Evolutionary conservation across 2,888 invertebrate genomes (phyloP).

Genomic region (Ectobius pallidus): DNA sequence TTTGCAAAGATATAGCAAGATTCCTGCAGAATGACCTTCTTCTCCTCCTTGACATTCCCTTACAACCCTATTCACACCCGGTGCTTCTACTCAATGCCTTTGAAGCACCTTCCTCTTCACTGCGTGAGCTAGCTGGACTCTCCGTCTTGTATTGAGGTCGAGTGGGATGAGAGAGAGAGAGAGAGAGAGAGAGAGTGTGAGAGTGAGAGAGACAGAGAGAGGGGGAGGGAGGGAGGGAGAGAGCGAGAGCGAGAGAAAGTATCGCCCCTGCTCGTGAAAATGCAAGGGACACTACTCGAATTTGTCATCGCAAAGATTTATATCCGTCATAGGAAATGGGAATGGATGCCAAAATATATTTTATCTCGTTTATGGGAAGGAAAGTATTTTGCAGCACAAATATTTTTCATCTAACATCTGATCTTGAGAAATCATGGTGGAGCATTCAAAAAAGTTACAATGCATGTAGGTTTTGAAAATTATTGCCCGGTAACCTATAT

Average conservation of each 20-base stretch:
- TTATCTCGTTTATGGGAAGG: neutral
- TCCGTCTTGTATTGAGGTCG: neutral
- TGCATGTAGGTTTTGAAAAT: too few relatives aligned
- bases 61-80: neutral
- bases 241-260: too few relatives aligned
- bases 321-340: neutral
- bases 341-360: neutral
- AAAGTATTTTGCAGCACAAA: neutral
- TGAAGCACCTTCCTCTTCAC: neutral
- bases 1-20: too few relatives aligned
- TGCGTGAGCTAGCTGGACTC: neutral
- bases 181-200: neutral
- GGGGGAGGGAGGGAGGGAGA: too few relatives aligned
- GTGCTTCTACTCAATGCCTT: neutral
- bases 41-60: neutral
- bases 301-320: neutral
- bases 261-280: too few relatives aligned
- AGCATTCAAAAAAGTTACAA: too few relatives aligned
- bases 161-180: neutral
- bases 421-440: too few relatives aligned
- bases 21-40: neutral
- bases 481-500: too few relatives aligned
- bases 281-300: neutral
- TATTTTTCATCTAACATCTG: too few relatives aligned
- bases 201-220: too few relatives aligned